Evolutionary conservation across 2,888 invertebrate species (phyloP), one percentile per base, ranked within the genome.

Genomic region (Scaptomyza flava): DNA sequence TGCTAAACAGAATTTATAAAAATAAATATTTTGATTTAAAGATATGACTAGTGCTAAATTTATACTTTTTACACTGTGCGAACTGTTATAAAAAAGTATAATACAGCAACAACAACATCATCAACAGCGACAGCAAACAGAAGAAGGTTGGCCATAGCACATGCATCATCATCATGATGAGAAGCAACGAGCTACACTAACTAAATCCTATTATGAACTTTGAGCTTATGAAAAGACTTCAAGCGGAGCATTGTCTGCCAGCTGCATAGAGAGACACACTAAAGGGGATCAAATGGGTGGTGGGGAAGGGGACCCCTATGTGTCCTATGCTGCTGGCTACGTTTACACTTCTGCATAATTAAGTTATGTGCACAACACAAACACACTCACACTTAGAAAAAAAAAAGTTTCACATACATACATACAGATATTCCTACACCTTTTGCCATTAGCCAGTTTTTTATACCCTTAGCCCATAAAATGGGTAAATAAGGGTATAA

Each of bases 141-240:
- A 53, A 8, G 9, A 41, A 34, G 43, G 23, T 27, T 17, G 41
- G 60, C 48, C 56, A 58, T 36, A 36, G 76, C 64, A 76, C 69
- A 62, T 68, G 71, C 79, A 81, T 77, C 67, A 77, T 79, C 79
- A 84, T 71, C 68, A 84, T 65, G 54, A 70, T 36, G 65, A 31
- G 58, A 53, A 72, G 59, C 73, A 79, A 77, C 79, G 82, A 72
- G 82, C 70, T 70, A 65, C 73, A 75, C 81, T 79, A 72, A 72
- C 82, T 85, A 83, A 83, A 83, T 83, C 82, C 87, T 85, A 83
- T 87, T 83, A 83, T 74, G 82, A 83, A 83, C 82, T 83, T 87
- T 87, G 82, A 79, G 82, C 87, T 83, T 79, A 81, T 81, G 77
- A 79, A 85, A 79, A 69, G 85, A 83, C 82, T 79, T 85, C 87